phyloP scores from a whole-genome alignment of 2,797 vertebrate genomes.

The Neoniphon sammara region DNA sequence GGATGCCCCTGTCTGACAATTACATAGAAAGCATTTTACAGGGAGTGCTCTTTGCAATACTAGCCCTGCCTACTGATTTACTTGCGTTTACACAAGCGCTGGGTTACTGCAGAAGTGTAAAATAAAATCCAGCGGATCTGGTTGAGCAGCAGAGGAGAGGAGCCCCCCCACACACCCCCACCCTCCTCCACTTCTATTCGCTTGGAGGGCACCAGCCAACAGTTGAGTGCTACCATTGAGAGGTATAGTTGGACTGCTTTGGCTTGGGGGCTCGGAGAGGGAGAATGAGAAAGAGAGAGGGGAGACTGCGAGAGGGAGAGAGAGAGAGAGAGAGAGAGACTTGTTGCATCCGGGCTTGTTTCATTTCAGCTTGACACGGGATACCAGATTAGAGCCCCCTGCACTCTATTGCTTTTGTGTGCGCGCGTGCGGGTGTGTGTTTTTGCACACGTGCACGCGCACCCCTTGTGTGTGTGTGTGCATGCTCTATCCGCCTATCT shows the following conservation, averaged over 20 bases:
- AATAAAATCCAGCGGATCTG: neutral
- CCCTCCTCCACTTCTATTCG: neutral
- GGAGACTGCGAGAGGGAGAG: neutral
- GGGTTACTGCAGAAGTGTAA: too few species aligned
- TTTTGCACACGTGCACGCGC: neutral
- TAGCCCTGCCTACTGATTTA: constrained; percentile 24
- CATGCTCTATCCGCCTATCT: constrained; percentile 36
- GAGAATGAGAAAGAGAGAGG: constrained; percentile 30
- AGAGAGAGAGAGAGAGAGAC: constrained; percentile 46
- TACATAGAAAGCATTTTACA: constrained; percentile 24
- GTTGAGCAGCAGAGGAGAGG: neutral
- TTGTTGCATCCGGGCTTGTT: constrained; percentile 68
- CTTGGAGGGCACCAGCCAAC: constrained; percentile 52
- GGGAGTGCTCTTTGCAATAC: neutral
- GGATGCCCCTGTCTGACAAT: constrained; percentile 9
- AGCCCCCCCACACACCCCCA: neutral
- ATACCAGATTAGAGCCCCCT: constrained; percentile 58
- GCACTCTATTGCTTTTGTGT: constrained; percentile 25
- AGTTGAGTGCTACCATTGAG: constrained; percentile 34
- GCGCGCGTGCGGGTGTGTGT: constrained; percentile 10
- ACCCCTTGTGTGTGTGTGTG: neutral
- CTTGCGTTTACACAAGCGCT: neutral
- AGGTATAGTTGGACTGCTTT: constrained; percentile 38
- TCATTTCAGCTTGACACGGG: constrained; percentile 64
- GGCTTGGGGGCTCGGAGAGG: constrained; percentile 30